phyloP scores from a whole-genome alignment of 2,888 invertebrate genomes.

The Tetramorium bicarinatum region DNA sequence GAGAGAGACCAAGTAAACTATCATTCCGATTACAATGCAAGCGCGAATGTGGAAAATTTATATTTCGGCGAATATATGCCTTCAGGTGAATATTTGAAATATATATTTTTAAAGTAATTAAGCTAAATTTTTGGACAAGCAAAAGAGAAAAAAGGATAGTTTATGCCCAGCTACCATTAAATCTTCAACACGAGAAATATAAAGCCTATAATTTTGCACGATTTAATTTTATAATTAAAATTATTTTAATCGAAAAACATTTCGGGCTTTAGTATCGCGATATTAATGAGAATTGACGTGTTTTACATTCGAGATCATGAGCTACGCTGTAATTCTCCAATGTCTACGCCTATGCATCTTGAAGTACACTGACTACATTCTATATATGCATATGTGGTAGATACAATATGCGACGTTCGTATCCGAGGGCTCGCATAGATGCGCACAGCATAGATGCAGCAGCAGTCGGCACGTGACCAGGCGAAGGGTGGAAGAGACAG shows the following conservation, averaged over 20 bases:
- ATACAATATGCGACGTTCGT: constrained; percentile 43
- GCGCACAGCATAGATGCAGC: constrained; percentile 32
- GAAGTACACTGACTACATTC: constrained; percentile 7
- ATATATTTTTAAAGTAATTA: constrained; percentile 33
- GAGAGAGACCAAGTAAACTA: not conserved
- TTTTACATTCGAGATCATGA: not conserved
- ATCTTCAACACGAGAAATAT: not conserved
- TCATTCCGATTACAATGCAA: not conserved
- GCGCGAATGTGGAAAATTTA: constrained; percentile 28
- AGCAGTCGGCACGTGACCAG: constrained; percentile 49
- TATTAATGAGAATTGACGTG: not conserved
- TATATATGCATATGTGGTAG: constrained; percentile 37
- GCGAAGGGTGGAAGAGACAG: not conserved
- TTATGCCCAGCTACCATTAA: not conserved
- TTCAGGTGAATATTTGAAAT: constrained; percentile 17
- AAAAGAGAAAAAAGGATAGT: not conserved
- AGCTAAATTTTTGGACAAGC: not conserved
- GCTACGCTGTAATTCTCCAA: not conserved
- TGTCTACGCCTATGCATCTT: constrained; percentile 31
- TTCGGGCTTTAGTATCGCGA: not conserved
- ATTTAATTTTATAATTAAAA: constrained; percentile 12
- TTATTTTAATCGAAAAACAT: not conserved
- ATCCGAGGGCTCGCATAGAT: constrained; percentile 32
- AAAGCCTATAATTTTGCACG: not conserved
- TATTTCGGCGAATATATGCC: not conserved